Evolutionary conservation across 2,113 vertebrate species (phyloP), one percentile per base, ranked within the genome.

Genomic region (Rhinolophus sinicus): DNA sequence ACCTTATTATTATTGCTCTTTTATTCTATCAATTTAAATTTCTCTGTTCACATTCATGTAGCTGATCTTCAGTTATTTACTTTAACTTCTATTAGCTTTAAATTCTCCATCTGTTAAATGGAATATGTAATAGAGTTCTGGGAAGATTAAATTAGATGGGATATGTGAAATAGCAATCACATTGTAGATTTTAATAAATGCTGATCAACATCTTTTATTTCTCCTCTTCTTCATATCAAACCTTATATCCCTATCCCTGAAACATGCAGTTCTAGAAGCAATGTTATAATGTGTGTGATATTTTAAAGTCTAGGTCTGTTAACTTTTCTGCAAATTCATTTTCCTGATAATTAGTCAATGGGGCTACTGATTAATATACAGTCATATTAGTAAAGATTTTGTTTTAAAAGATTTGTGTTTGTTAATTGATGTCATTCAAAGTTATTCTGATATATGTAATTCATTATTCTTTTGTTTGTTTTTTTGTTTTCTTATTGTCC

Each of bases 161-260:
- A 18, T 47, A 69, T 62, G 6, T 56, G 44, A 90, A 82, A 3
- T 24, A 76, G 21, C 8, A 33, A 80, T 44, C 5, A 86, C 21
- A 26, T 16, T 64, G 2, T 10, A 88, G 15, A 11, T 30, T 24
- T 83, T 80, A 81, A 76, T 65, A 69, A 76, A 47, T 22, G 16
- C 13, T 81, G 6, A 3, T 82, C 15, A 95, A 16, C 1, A 30
- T 18, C 22, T 62, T 93, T 67, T 56, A 82, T 86, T 44, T 87
- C 11, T 78, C 14, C 1, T 86, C 0, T 35, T 89, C 15, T 82
- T 85, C 1, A 54, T 67, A 33, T 69, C 19, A 65, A 76, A 1
- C 0, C 22, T 26, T 65, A 9, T 35, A 16, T 6, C 0, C 16
- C 3, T 3, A 16, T 76, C 5, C 24, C 13, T 2, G 13, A 56